phyloP scores from a whole-genome alignment of 1,140 invertebrate genomes.

The Papilio polytes region DNA sequence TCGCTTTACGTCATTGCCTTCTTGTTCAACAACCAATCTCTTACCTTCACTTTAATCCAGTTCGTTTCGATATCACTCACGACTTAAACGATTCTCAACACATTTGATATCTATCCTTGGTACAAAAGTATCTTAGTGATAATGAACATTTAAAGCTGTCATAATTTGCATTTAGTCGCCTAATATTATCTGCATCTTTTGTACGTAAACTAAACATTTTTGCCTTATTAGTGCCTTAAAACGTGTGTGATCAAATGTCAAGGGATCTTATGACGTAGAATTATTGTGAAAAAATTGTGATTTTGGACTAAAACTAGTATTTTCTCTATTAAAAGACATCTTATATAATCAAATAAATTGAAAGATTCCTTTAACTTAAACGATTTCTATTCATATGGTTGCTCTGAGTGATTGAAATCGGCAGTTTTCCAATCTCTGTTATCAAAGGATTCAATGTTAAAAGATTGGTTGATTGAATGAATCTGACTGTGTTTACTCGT shows the following conservation, averaged over 20 bases:
- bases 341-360: background rate
- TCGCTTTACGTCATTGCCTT: background rate
- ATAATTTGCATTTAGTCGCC: no score
- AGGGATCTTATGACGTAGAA: no score
- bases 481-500: background rate
- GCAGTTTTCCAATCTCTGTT: slow-evolving; percentile 16
- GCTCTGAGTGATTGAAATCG: background rate
- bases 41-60: background rate
- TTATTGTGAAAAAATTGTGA: no score
- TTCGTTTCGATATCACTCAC: background rate
- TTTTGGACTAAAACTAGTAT: no score
- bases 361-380: background rate
- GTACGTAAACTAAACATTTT: no score
- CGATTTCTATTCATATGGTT: background rate
- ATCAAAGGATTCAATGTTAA: slow-evolving; percentile 7
- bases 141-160: no score
- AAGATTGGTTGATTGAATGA: slow-evolving; percentile 2
- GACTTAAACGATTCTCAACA: background rate
- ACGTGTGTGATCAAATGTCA: no score
- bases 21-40: background rate
- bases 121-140: no score
- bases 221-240: no score
- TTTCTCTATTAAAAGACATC: background rate
- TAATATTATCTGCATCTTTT: no score
- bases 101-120: background rate